Evolutionary conservation across 2,113 vertebrate genomes (phyloP).

Genomic region (Tapirus terrestris): DNA sequence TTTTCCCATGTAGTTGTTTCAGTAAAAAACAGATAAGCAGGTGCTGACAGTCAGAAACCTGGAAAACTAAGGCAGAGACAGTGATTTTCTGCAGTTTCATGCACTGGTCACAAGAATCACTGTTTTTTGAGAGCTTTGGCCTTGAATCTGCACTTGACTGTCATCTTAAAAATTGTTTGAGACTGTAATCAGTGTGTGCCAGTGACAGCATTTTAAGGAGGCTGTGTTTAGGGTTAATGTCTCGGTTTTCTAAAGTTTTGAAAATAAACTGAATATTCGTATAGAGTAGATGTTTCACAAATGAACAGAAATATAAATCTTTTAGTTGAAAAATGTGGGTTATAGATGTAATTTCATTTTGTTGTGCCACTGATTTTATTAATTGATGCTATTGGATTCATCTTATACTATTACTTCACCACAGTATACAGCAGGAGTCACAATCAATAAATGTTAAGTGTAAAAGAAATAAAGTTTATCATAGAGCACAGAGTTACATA

Average conservation of each 20-base stretch:
- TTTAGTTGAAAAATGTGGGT: background rate
- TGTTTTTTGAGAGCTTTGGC: background rate
- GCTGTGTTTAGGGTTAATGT: background rate
- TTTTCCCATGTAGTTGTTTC: background rate
- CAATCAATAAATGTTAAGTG: background rate
- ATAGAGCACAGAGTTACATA: background rate
- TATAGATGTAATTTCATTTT: slow-evolving; percentile 47
- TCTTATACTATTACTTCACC: background rate
- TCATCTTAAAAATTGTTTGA: background rate
- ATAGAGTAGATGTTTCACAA: slow-evolving; percentile 11
- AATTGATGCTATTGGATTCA: background rate
- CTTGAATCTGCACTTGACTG: background rate
- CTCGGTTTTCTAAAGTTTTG: background rate
- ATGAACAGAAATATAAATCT: background rate
- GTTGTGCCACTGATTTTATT: slow-evolving; percentile 8
- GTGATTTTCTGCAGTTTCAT: slow-evolving; percentile 32
- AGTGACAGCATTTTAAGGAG: background rate
- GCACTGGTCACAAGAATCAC: background rate
- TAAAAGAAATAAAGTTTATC: background rate
- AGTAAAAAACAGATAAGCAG: background rate
- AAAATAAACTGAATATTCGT: slow-evolving; percentile 24
- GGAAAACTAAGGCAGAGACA: background rate
- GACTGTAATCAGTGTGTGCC: background rate
- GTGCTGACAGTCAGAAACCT: background rate
- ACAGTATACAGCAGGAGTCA: background rate